phyloP scores from a whole-genome alignment of 2,113 vertebrate genomes.

The Megaptera novaeangliae region DNA sequence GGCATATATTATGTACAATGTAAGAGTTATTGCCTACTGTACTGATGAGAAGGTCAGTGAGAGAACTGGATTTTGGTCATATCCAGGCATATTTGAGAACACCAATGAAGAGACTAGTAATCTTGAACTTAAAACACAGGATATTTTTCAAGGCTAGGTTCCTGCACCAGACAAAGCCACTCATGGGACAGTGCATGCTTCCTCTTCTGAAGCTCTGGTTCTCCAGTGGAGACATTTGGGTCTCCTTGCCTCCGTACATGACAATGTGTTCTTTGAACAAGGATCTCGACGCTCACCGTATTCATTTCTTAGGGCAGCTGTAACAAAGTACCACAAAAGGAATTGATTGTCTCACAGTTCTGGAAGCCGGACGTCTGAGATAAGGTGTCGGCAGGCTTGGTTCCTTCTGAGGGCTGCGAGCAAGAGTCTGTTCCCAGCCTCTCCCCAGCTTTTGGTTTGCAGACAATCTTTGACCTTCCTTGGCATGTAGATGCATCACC shows the following conservation, averaged over 20 bases:
- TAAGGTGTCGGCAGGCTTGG: background rate
- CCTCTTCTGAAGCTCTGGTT: background rate
- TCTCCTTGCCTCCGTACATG: background rate
- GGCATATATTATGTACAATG: background rate
- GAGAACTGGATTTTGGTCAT: background rate
- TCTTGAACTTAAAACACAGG: background rate
- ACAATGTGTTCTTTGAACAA: background rate
- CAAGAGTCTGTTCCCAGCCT: background rate
- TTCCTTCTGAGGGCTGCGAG: background rate
- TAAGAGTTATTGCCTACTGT: background rate
- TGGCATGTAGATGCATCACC: background rate
- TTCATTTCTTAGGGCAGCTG: background rate
- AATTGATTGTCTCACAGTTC: background rate
- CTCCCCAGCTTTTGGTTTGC: background rate
- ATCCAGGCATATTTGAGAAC: background rate
- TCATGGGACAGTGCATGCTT: fast-evolving
- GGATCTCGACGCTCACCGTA: background rate
- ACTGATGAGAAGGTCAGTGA: background rate
- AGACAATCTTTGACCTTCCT: background rate
- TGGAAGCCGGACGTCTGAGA: background rate
- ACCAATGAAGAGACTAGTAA: background rate
- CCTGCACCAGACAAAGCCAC: background rate
- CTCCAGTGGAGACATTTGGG: background rate
- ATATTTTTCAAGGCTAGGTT: background rate
- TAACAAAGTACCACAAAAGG: background rate